These are phyloP conservation scores for Acleris holmiana DNA, from an alignment of 2,888 invertebrate species.

Conservation along the genomic window DNA sequence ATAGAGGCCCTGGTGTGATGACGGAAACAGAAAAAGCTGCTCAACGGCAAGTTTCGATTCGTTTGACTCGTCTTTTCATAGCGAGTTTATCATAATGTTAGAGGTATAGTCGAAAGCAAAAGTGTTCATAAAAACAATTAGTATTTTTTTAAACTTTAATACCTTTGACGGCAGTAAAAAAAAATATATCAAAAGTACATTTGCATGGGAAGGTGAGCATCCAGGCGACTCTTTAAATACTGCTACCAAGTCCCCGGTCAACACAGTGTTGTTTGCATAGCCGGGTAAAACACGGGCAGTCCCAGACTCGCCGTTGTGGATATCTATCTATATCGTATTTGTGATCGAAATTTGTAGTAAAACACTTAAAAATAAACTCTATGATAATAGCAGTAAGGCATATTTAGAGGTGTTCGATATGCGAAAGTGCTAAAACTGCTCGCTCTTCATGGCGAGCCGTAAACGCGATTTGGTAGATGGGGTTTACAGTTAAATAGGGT, in stretches of 20 bases:
- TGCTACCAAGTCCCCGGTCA: constrained; percentile 30
- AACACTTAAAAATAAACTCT: constrained; percentile 47
- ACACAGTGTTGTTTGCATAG: constrained; percentile 57
- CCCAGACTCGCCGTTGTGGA: constrained; percentile 52
- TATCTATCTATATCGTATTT: constrained; percentile 44
- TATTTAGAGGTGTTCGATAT: constrained; percentile 49
- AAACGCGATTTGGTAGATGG: constrained; percentile 54
- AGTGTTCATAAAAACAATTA: no score
- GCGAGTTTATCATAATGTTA: no score
- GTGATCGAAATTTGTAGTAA: constrained; percentile 54
- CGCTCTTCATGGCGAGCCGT: constrained; percentile 63
- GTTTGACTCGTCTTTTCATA: no score
- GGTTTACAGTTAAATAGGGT: constrained; percentile 45
- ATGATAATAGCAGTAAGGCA: constrained; percentile 50
- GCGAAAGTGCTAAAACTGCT: constrained; percentile 61
- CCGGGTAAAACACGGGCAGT: constrained; percentile 55
- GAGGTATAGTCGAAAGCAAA: no score
- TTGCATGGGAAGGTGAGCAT: no score
- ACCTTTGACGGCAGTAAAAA: no score
- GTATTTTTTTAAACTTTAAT: no score
- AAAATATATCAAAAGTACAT: no score
- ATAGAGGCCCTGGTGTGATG: no score
- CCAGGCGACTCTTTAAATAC: constrained; percentile 1
- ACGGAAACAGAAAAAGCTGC: no score
- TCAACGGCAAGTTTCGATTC: no score